phyloP scores from a whole-genome alignment of 2,113 vertebrate genomes.

The Xenopus borealis region DNA sequence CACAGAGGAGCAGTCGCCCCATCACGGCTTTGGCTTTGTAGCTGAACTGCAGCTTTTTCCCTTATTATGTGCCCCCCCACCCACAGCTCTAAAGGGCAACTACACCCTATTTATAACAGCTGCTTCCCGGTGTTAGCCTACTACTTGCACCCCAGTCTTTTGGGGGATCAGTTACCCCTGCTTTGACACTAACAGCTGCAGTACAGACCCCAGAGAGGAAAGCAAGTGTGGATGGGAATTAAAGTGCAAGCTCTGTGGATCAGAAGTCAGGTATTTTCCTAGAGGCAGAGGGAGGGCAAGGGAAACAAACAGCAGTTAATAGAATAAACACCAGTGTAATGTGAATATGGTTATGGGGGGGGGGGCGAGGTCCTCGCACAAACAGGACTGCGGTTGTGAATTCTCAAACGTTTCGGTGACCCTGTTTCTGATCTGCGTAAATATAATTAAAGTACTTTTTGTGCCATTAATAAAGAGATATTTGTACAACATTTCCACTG shows the following conservation, averaged over 20 bases:
- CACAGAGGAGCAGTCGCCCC: slow-evolving; percentile 16
- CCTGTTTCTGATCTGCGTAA: slow-evolving; percentile 86
- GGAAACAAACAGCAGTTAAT: neutral
- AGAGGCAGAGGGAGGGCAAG: slow-evolving; percentile 3
- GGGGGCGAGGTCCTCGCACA: slow-evolving; percentile 48
- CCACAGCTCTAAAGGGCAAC: neutral
- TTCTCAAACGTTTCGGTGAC: slow-evolving; percentile 67
- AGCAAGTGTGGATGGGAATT: no score
- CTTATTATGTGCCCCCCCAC: neutral
- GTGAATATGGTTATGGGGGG: neutral
- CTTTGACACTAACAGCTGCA: no score
- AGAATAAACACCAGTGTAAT: slow-evolving; percentile 26
- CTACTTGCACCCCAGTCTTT: no score
- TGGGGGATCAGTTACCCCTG: no score
- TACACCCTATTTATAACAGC: neutral
- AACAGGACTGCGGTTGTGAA: slow-evolving; percentile 62
- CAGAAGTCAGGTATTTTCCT: neutral
- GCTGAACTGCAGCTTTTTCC: neutral
- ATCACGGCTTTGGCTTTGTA: slow-evolving; percentile 1
- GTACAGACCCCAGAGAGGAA: no score
- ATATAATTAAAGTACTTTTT: slow-evolving; percentile 98
- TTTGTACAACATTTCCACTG: slow-evolving; percentile 98
- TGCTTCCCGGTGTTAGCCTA: no score
- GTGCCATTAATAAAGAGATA: slow-evolving; percentile 98
- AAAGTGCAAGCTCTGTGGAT: neutral